Evolutionary conservation across 1,140 invertebrate genomes (phyloP).

Genomic region (Drosophila teissieri): DNA sequence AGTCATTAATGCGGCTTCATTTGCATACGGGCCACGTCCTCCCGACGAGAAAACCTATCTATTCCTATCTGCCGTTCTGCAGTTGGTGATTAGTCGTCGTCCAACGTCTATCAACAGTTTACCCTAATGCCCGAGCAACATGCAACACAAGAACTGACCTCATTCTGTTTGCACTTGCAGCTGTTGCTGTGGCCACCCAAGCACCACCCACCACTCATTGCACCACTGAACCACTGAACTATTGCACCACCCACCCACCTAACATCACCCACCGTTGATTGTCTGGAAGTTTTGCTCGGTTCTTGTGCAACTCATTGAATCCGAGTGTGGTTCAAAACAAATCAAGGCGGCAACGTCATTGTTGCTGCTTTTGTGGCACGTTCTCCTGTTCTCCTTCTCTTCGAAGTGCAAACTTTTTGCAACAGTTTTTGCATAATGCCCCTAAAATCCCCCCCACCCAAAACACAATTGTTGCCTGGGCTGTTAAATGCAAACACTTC

Average conservation of each 20-base stretch:
- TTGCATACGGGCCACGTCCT: conserved; percentile 52
- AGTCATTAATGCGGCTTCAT: conserved; percentile 75
- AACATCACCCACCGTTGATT: conserved; percentile 13
- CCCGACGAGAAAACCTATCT: neutral
- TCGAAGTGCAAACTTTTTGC: conserved; percentile 42
- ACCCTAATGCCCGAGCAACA: conserved; percentile 76
- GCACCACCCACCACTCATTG: conserved; percentile 1
- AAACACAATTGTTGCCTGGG: conserved; percentile 32
- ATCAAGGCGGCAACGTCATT: conserved; percentile 56
- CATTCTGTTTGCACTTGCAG: conserved; percentile 77
- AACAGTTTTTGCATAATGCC: conserved; percentile 50
- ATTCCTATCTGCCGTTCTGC: conserved; percentile 24
- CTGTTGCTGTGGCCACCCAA: conserved; percentile 57
- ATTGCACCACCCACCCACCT: neutral
- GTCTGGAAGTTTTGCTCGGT: conserved; percentile 40
- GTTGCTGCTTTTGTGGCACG: conserved; percentile 46
- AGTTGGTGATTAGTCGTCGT: conserved; percentile 71
- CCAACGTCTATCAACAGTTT: conserved; percentile 77
- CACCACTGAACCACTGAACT: neutral
- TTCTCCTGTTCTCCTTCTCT: conserved; percentile 21
- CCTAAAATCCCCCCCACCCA: neutral
- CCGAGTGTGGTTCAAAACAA: conserved; percentile 34
- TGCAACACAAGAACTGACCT: conserved; percentile 74
- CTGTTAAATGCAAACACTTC: conserved; percentile 63
- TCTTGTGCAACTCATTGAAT: conserved; percentile 54